A percentile compares a stretch with the other conserved stretches of the same genome.
Evolutionary conservation across 2,888 invertebrate genomes (phyloP).

Genomic region (Cheilosia vernalis): DNA sequence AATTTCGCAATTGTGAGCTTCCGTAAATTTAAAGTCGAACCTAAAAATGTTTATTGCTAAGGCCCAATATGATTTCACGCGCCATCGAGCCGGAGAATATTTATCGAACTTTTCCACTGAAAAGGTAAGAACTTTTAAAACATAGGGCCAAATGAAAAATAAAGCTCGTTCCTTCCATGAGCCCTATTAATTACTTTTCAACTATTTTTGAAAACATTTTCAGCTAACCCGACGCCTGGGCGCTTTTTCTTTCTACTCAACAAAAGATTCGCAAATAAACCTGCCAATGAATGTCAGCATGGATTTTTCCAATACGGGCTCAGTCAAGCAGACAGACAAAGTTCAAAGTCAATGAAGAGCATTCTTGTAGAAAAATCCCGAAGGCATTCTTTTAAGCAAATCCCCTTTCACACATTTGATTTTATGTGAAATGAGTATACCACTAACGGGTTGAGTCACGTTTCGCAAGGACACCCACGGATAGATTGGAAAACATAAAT

Average conservation of each 20-base stretch:
- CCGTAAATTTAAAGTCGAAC: no score
- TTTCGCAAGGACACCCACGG: not conserved
- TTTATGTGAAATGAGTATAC: not conserved
- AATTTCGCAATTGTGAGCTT: no score
- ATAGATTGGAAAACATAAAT: not conserved
- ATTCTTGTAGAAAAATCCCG: not conserved
- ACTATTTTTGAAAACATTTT: conserved; percentile 7
- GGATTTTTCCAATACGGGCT: not conserved
- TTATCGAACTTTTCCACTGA: not conserved
- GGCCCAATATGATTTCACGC: no score
- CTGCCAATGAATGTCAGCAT: not conserved
- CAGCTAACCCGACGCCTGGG: not conserved
- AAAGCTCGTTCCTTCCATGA: not conserved
- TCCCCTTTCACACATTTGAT: no score
- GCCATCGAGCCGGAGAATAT: no score
- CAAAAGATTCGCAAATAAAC: not conserved
- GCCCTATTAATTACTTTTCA: conserved; percentile 4
- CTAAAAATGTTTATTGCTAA: no score
- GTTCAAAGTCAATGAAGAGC: not conserved
- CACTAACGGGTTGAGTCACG: not conserved
- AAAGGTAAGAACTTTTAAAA: not conserved
- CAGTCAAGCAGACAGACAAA: not conserved
- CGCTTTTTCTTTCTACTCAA: not conserved
- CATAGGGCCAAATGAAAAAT: no score
- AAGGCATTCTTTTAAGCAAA: not conserved